Base-by-base conservation (phyloP, 1,140 invertebrate genomes). In the Holotrichia oblita region DNA sequence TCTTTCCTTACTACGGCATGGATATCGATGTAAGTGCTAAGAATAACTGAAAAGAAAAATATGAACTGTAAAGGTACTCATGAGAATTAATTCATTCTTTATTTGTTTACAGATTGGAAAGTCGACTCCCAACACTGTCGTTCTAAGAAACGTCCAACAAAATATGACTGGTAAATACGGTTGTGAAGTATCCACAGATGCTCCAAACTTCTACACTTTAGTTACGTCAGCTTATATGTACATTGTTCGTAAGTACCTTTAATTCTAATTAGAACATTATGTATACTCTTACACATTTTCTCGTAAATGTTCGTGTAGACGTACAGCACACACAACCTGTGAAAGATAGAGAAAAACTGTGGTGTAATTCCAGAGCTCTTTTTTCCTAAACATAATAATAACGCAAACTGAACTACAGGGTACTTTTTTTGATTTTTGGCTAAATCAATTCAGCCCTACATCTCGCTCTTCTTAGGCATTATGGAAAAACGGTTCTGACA, bases 131-230 rank as follows among this genome's bases (percentile, higher is more conserved):
- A 90, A 93, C 82, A 89, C 90, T 75, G 91, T 95, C 12, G 91
- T 93, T 24, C 85, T 95, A 41, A 87, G 91, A 34, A 91, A 93
- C 77, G 91, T 94, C 1, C 90, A 91, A 59, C 87, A 90, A 9
- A 89, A 91, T 79, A 87, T 92, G 17, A 90, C 91, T 1, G 93
- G 93, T 8, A 89, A 89, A 82, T 94, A 93, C 83, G 89, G 90
- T n/a, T 94, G 93, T 84, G 93, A 94, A 85, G 92, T 94, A 8
- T 93, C 93, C 0, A 91, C 91, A 0, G 93, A 94, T 83, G 89
- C 90, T 3, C 93, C 93, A 0, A 90, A 90, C 64, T 94, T 94
- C 87, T 90, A 91, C 81, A 94, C 93, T 0, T 86, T 89, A 84
- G 88, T 91, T 59, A 90, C 90, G 6, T 89, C 89, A 3, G 89